Evolutionary conservation across 2,888 invertebrate species (phyloP), one percentile per base, ranked within the genome.

Genomic region (Stenodema calcarata): DNA sequence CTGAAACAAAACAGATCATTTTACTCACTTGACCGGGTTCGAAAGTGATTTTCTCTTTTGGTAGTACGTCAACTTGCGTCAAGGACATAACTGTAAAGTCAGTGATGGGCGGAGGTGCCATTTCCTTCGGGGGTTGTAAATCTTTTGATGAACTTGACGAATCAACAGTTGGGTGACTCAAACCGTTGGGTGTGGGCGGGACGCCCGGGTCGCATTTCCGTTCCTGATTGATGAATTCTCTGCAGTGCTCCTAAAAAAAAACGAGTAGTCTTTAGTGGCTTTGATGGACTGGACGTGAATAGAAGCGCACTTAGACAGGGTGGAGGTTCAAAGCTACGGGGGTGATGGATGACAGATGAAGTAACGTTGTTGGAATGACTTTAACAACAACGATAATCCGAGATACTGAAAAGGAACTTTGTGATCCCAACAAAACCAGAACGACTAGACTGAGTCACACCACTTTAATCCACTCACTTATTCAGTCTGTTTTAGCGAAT

Each of bases 161-260:
- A 18, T 84, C 84, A 1, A n/a, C 47, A 0, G 35, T 2, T n/a
- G 18, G 27, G 12, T 41, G 23, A 35, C 16, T 23, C 9, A 18
- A 27, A 70, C 35, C 70, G 69, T 14, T 69, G 44, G 35, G 3
- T 9, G 16, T 30, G 41, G 84, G 28, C 73, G n/a, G n/a, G 14
- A 9, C 16, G n/a, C 47, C 62, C 30, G 84, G 27, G 18, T 84
- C 84, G 47, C 84, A 75, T 28, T 84, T 84, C 11, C 47, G 35
- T 75, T 84, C 84, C 44, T 84, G 73, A 12, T 84, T 73, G 44
- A 82, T 75, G 30, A 84, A 84, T 73, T 84, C 84, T 23, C 75
- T 27, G 47, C 84, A 84, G 84, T 73, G 84, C 47, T 84, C 84
- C 84, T 84, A 42, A 35, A 4, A 35, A 82, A 30, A 41, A 30